Evolutionary conservation across 2,797 vertebrate species (phyloP), one percentile per base, ranked within the genome.

Genomic region (Discoglossus pictus): DNA sequence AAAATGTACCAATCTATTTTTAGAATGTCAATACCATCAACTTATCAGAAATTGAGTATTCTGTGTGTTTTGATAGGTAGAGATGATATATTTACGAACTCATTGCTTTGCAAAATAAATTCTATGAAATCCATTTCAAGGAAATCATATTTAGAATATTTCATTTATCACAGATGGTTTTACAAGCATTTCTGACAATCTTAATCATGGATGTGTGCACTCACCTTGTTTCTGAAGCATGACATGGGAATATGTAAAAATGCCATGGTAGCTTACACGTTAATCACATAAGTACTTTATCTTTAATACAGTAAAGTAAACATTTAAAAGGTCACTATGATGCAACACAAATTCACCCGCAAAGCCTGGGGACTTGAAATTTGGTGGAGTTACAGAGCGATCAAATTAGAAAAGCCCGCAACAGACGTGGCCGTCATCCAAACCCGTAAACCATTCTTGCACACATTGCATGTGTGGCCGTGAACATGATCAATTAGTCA

Each of bases 51-150:
- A 75, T 78, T 80, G 35, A 84, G 80, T n/a, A n/a, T n/a, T n/a
- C n/a, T 79, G 64, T 64, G 74, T 80, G 34, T 76, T 75, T 54
- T 76, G 64, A 52, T 73, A 76, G 72, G 75, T 78, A 79, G 50
- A 53, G 71, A 61, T 83, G 74, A 80, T 79, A 17, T 80, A 78
- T n/a, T n/a, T n/a, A n/a, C n/a, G 78, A 80, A 76, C 83, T 80
- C 79, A 86, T 83, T 84, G 74, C 20, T 76, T 81, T 78, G 60
- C 68, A 74, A 55, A 73, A 68, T 59, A 76, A 80, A 75, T 76
- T 83, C 62, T 78, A 65, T 74, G 72, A 80, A 84, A 79, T 78
- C 65, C 59, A 74, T 83, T 84, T 85, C 80, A 82, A 83, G 80
- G 73, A 87, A 87, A 86, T 82, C 62, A 77, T 54, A 65, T 58